Conservation (phyloP, 2,113 vertebrate genomes). For the Excalfactoria chinensis region DNA sequence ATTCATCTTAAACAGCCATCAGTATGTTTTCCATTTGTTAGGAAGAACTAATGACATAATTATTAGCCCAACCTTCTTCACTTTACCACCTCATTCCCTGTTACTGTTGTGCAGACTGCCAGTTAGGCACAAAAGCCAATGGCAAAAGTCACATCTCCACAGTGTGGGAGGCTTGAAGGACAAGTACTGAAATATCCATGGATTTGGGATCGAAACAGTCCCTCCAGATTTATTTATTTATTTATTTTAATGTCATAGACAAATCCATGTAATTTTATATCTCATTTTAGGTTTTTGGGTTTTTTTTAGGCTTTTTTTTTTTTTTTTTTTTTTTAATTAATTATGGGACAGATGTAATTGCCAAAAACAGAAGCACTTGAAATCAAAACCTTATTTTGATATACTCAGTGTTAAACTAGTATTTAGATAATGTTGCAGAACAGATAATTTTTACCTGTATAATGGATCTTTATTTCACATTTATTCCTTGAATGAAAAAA, state of each 20-base stretch:
- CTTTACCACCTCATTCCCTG: background rate
- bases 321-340: background rate
- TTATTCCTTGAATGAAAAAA: background rate
- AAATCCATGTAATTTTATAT: background rate
- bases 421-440: background rate
- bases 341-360: background rate
- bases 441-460: background rate
- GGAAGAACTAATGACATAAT: constrained; percentile 66
- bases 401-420: background rate
- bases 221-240: background rate
- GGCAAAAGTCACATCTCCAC: too few relatives aligned
- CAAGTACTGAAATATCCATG: background rate
- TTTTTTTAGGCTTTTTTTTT: too few relatives aligned
- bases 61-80: constrained; percentile 56
- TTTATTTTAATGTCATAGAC: background rate
- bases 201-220: background rate
- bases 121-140: background rate
- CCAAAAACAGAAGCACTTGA: background rate
- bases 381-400: background rate
- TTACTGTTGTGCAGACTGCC: constrained; percentile 41
- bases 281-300: background rate
- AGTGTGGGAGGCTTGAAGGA: background rate
- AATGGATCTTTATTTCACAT: background rate
- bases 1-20: constrained; percentile 67
- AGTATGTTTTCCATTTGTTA: constrained; percentile 63